Base-by-base conservation (phyloP, 2,113 vertebrate genomes). In the Sarotherodon lohbergeri region DNA sequence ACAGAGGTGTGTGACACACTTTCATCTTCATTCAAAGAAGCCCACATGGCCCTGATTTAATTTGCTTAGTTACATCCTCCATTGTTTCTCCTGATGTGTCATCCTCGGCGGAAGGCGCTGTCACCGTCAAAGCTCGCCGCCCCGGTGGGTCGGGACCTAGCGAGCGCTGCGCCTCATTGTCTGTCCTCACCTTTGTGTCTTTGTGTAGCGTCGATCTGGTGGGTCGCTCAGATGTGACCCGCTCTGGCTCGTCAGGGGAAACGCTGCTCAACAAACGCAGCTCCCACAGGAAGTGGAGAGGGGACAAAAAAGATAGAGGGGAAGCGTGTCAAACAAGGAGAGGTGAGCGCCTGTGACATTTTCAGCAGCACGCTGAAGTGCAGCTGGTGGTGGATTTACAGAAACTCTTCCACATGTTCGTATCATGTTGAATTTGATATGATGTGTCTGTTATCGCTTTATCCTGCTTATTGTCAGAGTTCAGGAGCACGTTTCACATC, bases 101-200 rank as follows among this genome's bases (percentile, higher is more conserved):
- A 78, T 78, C 17, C 73, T 78, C 14, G 27, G 73, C 83, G 93
- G 94, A 94, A 88, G 85, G 36, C 27, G 57, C 86, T 91, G 93
- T 95, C 94, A 95, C 87, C 81, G 85, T 93, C 87, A 82, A 84
- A 85, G 87, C 89, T 17, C 19, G 22, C 54, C 2, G 71, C 55
- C 81, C 68, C n/a, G 73, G 59, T 39, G 16, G 88, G 93, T 91
- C 91, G n/a, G 36, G 93, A 88, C 91, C 93, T 91, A 55, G 24
- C 39, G 16, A 84, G 68, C 52, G 46, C 79, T 34, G 63, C 34
- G n/a, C 88, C 84, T 90, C 88, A 87, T 89, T 91, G 93, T 93
- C 84, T 86, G 66, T 86, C 87, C 90, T 94, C 94, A 93, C 94
- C 93, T 94, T 85, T 89, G 89, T 86, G 85, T 61, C 90, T 94